These are phyloP conservation scores for Caiman crocodilus DNA, from an alignment of 2,797 vertebrate genomes.

Conservation along the genomic window DNA sequence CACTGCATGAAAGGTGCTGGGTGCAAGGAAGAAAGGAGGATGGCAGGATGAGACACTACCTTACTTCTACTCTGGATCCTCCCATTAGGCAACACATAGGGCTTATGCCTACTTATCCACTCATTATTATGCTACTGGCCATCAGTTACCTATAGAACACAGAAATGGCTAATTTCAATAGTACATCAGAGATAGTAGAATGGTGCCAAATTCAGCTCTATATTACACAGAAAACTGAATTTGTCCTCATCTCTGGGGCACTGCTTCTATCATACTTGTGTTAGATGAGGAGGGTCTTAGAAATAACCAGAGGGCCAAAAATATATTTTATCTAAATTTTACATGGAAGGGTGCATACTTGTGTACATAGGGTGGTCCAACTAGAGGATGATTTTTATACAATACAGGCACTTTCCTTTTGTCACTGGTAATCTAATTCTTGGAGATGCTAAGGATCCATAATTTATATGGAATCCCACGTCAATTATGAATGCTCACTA, in stretches of 20 bases:
- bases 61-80: too few species aligned
- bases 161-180: too few species aligned
- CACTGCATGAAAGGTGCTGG: too few species aligned
- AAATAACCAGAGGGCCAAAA: accelerated
- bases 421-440: neutral
- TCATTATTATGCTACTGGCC: too few species aligned
- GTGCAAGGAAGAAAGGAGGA: too few species aligned
- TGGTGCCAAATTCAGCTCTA: neutral
- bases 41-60: too few species aligned
- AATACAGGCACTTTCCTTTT: neutral
- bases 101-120: too few species aligned
- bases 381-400: neutral
- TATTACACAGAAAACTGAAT: neutral
- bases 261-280: too few species aligned
- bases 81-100: too few species aligned
- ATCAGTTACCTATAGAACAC: too few species aligned
- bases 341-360: neutral
- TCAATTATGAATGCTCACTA: neutral
- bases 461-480: neutral
- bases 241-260: neutral
- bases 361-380: neutral
- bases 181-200: neutral
- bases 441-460: neutral
- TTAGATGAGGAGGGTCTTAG: neutral
- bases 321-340: neutral